Conservation (phyloP, 1,140 invertebrate genomes). For the Zaprionus davidi region DNA sequence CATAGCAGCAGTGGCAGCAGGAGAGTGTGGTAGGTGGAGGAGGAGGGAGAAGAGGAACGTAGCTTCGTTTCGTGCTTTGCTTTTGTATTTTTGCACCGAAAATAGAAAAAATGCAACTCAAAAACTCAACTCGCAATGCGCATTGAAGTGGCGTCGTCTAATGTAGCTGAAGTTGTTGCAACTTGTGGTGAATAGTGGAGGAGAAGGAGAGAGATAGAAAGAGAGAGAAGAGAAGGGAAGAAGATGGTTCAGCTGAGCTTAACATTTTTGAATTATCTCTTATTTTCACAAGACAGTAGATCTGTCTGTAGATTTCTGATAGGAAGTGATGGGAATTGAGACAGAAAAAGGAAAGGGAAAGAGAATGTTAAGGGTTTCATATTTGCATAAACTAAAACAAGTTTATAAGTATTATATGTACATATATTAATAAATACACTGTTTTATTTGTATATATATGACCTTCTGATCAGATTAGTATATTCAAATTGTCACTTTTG, state of each 20-base stretch:
- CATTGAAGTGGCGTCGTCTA: constrained; percentile 76
- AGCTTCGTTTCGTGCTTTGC: constrained; percentile 72
- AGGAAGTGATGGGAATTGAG: background rate
- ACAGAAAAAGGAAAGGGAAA: too few relatives aligned
- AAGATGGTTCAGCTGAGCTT: constrained; percentile 23
- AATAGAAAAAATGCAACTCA: constrained; percentile 75
- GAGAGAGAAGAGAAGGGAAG: background rate
- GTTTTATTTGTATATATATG: background rate
- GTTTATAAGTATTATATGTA: too few relatives aligned
- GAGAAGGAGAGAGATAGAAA: background rate
- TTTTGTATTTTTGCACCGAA: constrained; percentile 81
- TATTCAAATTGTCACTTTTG: too few relatives aligned
- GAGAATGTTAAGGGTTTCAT: too few relatives aligned
- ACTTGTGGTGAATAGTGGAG: background rate
- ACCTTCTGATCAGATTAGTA: too few relatives aligned
- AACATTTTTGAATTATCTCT: constrained; percentile 53
- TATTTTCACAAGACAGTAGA: background rate
- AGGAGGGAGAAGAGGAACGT: constrained; percentile 9
- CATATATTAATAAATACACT: too few relatives aligned
- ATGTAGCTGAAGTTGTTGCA: constrained; percentile 67
- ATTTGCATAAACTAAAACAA: too few relatives aligned
- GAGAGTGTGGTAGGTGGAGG: background rate
- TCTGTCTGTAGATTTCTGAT: background rate
- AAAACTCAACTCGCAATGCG: constrained; percentile 57
- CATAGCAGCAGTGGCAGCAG: background rate